These are phyloP conservation scores for Phalloptychus januarius DNA, from an alignment of 2,797 vertebrate species.

Conservation along the genomic window DNA sequence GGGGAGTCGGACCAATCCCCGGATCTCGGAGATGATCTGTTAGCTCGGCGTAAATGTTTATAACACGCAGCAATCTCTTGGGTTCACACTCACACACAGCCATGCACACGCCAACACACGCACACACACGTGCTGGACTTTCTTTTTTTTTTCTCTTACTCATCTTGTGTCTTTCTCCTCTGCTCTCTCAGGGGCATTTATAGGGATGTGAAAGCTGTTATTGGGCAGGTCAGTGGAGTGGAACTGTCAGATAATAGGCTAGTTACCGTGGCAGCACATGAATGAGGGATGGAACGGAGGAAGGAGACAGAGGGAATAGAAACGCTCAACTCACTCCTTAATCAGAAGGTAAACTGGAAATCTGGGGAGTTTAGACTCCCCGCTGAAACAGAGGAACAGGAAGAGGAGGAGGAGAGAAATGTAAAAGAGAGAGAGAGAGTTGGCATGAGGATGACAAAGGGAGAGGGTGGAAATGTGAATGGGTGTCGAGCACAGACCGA, in stretches of 20 bases:
- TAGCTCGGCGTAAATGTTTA: slow-evolving; percentile 99
- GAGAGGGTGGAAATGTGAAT: slow-evolving; percentile 61
- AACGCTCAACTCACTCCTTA: slow-evolving; percentile 91
- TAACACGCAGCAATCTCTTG: slow-evolving; percentile 91
- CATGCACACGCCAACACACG: slow-evolving; percentile 38
- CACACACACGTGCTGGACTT: slow-evolving; percentile 12
- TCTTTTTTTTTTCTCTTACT: neutral
- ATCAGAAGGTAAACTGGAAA: slow-evolving; percentile 93
- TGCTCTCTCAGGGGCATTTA: slow-evolving; percentile 88
- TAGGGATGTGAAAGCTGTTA: slow-evolving; percentile 99
- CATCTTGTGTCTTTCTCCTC: slow-evolving; percentile 36
- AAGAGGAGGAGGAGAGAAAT: slow-evolving; percentile 6
- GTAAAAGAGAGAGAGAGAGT: slow-evolving; percentile 50
- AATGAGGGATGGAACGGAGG: slow-evolving; percentile 86
- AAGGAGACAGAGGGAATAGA: slow-evolving; percentile 89
- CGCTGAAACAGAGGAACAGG: slow-evolving; percentile 53
- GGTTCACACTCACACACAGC: slow-evolving; percentile 70
- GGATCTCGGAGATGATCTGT: slow-evolving; percentile 98
- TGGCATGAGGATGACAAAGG: slow-evolving; percentile 49
- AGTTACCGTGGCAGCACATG: slow-evolving; percentile 93
- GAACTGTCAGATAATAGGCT: slow-evolving; percentile 97
- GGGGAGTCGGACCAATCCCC: slow-evolving; percentile 91
- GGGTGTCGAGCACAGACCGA: slow-evolving; percentile 50
- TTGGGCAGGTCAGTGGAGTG: slow-evolving; percentile 97
- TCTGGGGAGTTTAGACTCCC: slow-evolving; percentile 77